A percentile compares a stretch with the other conserved stretches of the same genome.
Conservation (phyloP, 1,140 invertebrate species). For the Heterodera carotae region DNA sequence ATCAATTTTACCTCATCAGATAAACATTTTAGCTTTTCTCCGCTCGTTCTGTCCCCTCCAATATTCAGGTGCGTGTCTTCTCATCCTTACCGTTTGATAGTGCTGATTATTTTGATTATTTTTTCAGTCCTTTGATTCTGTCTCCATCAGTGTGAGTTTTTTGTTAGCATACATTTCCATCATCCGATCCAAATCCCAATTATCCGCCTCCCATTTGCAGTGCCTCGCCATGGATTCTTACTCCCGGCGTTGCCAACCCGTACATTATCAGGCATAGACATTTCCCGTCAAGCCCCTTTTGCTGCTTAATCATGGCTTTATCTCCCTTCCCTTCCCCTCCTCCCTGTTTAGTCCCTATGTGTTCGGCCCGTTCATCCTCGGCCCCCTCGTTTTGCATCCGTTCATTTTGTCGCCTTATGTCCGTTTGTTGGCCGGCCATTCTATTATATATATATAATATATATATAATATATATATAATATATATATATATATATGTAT, state of each 20-base stretch:
- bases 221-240: slow-evolving; percentile 30
- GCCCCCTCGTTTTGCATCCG: slow-evolving; percentile 26
- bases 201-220: background rate
- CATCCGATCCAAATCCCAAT: too few relatives aligned
- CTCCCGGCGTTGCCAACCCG: slow-evolving; percentile 31
- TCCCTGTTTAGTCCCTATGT: slow-evolving; percentile 37
- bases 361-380: slow-evolving; percentile 40
- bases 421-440: background rate
- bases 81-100: background rate
- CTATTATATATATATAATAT: too few relatives aligned
- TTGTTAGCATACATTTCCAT: too few relatives aligned
- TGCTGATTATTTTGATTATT: background rate
- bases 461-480: too few relatives aligned
- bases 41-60: slow-evolving; percentile 14
- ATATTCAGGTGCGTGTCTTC: slow-evolving; percentile 6
- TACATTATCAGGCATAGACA: slow-evolving; percentile 17
- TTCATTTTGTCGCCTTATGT: slow-evolving; percentile 37
- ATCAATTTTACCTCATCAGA: background rate
- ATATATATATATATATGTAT: too few relatives aligned
- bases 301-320: too few relatives aligned
- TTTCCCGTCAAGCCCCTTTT: too few relatives aligned
- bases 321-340: background rate
- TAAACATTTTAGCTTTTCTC: slow-evolving; percentile 8
- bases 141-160: slow-evolving; percentile 16
- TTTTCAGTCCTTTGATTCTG: slow-evolving; percentile 17